A percentile compares a stretch with the other conserved stretches of the same genome.
phyloP scores from a whole-genome alignment of 2,888 invertebrate genomes.

The Molorchus minor region DNA sequence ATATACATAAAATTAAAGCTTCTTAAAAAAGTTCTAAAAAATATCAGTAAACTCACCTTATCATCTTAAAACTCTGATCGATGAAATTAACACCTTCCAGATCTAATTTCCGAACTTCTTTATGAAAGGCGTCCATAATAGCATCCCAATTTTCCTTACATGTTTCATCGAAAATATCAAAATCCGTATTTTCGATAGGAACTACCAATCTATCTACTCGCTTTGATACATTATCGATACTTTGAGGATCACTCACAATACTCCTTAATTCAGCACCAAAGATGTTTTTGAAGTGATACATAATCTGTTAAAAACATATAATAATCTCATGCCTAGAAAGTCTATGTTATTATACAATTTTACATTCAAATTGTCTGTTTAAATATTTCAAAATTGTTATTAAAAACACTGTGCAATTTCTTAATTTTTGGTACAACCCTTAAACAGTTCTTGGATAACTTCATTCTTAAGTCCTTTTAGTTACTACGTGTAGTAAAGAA shows the following conservation, averaged over 20 bases:
- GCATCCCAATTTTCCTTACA: slow-evolving; percentile 89
- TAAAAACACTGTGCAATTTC: no score
- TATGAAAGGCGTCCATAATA: slow-evolving; percentile 79
- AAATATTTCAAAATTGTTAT: no score
- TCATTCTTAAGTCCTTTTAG: no score
- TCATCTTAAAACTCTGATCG: slow-evolving; percentile 82
- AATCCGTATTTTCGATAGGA: slow-evolving; percentile 80
- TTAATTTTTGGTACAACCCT: no score
- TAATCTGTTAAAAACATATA: slow-evolving; percentile 65
- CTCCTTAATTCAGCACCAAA: slow-evolving; percentile 88
- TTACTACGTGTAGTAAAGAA: no score
- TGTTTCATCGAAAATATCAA: slow-evolving; percentile 81
- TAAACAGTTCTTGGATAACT: no score
- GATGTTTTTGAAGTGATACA: slow-evolving; percentile 89
- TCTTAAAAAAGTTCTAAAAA: slow-evolving; percentile 1
- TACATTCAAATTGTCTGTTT: no score
- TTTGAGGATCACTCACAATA: slow-evolving; percentile 85
- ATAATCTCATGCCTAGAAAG: background rate
- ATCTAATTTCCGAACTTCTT: slow-evolving; percentile 78
- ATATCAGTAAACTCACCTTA: slow-evolving; percentile 68
- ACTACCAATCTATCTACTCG: slow-evolving; percentile 80
- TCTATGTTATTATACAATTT: no score
- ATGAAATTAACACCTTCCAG: slow-evolving; percentile 85
- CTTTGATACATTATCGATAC: slow-evolving; percentile 85
- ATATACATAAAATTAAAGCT: slow-evolving; percentile 2